A percentile compares a stretch with the other conserved stretches of the same genome.
phyloP scores from a whole-genome alignment of 2,888 invertebrate genomes.

The Megastigmus dorsalis region DNA sequence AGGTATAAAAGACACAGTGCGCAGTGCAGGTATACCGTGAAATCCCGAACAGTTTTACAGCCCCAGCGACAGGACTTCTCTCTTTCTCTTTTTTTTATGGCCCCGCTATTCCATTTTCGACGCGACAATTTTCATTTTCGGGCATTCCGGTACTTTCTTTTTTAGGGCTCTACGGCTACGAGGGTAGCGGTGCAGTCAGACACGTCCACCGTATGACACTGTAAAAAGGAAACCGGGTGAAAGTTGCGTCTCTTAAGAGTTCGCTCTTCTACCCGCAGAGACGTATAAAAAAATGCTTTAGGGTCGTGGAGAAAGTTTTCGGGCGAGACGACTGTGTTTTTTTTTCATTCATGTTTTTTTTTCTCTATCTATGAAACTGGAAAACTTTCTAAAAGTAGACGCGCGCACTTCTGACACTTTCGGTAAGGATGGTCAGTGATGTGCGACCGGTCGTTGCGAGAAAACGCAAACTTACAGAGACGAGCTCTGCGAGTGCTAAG shows the following conservation, averaged over 20 bases:
- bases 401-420: not conserved
- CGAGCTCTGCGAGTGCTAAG: not conserved
- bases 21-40: not conserved
- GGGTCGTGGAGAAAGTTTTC: constrained; percentile 38
- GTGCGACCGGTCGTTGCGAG: constrained; percentile 35
- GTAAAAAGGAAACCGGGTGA: constrained; percentile 40
- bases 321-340: constrained; percentile 7
- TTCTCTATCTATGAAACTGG: not conserved
- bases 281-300: constrained; percentile 11
- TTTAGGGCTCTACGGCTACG: not conserved
- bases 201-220: not conserved
- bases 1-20: constrained; percentile 25
- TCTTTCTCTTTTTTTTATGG: constrained; percentile 47
- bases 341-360: constrained; percentile 16
- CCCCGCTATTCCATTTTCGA: constrained; percentile 33
- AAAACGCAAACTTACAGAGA: constrained; percentile 31
- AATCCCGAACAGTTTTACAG: constrained; percentile 22
- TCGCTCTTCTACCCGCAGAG: constrained; percentile 1
- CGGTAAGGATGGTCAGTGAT: constrained; percentile 1
- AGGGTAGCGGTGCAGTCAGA: not conserved
- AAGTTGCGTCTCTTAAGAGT: constrained; percentile 29
- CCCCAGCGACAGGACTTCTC: constrained; percentile 3
- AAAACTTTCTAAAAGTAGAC: constrained; percentile 39
- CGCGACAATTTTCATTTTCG: constrained; percentile 39
- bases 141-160: constrained; percentile 34